Conservation (phyloP, 2,113 vertebrate species). For the Sturnus vulgaris region DNA sequence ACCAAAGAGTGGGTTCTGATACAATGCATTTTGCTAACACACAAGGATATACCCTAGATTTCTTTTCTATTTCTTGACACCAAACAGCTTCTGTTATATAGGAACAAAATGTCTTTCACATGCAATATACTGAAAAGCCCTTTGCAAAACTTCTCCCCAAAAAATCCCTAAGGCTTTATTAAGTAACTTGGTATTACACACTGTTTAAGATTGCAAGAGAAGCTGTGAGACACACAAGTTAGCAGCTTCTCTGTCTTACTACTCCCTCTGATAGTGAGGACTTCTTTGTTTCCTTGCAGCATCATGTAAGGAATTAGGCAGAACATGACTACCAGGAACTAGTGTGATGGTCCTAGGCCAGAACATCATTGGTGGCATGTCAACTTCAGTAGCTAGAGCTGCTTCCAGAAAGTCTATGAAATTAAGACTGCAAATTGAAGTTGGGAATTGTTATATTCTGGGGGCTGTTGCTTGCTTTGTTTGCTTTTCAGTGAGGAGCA, state of each 20-base stretch:
- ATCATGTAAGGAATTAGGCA: not conserved
- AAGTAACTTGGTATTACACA: not conserved
- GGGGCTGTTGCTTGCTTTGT: not conserved
- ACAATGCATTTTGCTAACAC: not conserved
- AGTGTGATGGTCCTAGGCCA: not conserved
- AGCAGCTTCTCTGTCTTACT: not conserved
- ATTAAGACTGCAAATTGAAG: not conserved
- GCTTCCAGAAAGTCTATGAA: not conserved
- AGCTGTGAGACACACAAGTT: not conserved
- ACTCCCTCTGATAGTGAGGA: not conserved
- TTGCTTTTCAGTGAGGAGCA: not conserved
- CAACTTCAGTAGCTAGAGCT: not conserved
- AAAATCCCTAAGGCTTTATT: not conserved
- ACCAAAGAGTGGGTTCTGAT: not conserved
- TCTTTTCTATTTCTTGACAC: not conserved
- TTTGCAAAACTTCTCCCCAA: not conserved
- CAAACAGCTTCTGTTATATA: fast-evolving
- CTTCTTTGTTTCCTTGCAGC: not conserved
- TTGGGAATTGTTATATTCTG: fast-evolving
- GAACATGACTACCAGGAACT: not conserved
- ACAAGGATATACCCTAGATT: not conserved
- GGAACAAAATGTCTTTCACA: not conserved
- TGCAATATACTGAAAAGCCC: not conserved
- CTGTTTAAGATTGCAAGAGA: not conserved
- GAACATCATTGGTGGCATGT: not conserved